Evolutionary conservation across 2,797 vertebrate species (phyloP), one percentile per base, ranked within the genome.

Genomic region (Tokudaia muenninki): DNA sequence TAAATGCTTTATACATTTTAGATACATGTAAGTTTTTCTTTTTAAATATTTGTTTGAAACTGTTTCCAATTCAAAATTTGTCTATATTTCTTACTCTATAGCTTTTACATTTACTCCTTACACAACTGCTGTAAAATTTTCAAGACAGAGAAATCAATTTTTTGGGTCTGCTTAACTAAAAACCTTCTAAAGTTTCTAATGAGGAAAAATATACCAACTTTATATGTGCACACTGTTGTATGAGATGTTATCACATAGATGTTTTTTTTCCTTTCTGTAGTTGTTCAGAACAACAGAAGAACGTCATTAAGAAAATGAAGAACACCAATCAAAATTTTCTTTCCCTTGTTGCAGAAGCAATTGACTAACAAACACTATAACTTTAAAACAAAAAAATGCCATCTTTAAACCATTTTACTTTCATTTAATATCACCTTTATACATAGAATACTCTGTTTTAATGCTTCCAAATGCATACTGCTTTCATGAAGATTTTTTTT

Each of bases 281-380:
- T 87, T 96, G 61, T 47, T 79, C 17, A 72, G 41, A 89, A 88
- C 6, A 96, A 22, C 41, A 37, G 24, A 90, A 89, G 93, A 96
- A 37, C 1, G 80, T 87, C 74, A 91, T 84, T 65, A 92, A 94
- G 84, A 17, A 97, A 96, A 92, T 97, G 57, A 78, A 96, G 44
- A 92, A 87, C 90, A 79, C 26, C 83, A 92, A 92, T 88, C 41
- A 94, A 75, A 95, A 41, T 90, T 67, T 95, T 72, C 44, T 95
- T 96, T 79, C 17, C 6, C 82, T 13, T 86, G 24, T 47, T 86
- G 13, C 31, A 82, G 70, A 94, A 52, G 11, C 65, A 82, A 92
- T 72, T 21, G 86, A 59, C n/a, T 89, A 91, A 74, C 0, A 89
- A 91, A 77, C 24, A 92, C 37, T 31, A 6, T 44, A 92, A 96